Evolutionary conservation across 2,888 invertebrate species (phyloP).

Genomic region (Zaprionus obscuricornis): DNA sequence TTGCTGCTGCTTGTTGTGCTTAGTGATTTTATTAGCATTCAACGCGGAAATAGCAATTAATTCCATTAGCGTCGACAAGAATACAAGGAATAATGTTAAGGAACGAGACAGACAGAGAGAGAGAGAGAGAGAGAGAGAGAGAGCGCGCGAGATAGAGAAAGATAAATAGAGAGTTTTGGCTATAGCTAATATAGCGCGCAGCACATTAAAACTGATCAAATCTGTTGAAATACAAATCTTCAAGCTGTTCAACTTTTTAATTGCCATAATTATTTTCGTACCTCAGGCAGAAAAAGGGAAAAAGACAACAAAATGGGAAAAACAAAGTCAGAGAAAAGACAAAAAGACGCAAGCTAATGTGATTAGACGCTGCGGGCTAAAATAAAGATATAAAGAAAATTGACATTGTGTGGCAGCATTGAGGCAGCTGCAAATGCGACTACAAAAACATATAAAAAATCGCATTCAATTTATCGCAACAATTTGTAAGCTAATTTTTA

Average conservation of each 20-base stretch:
- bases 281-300: not conserved
- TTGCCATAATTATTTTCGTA: constrained; percentile 52
- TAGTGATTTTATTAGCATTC: constrained; percentile 64
- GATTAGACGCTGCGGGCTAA: constrained; percentile 5
- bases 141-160: too few relatives aligned
- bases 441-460: constrained; percentile 13
- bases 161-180: too few relatives aligned
- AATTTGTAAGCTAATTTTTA: not conserved
- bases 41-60: constrained; percentile 63
- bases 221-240: constrained; percentile 52
- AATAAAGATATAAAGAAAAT: constrained; percentile 18
- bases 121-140: too few relatives aligned
- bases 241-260: constrained; percentile 61
- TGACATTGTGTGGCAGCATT: too few relatives aligned
- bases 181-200: too few relatives aligned
- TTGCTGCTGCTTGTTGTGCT: constrained; percentile 32
- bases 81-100: too few relatives aligned
- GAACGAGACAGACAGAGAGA: too few relatives aligned
- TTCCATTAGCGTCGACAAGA: constrained; percentile 59
- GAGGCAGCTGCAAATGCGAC: constrained; percentile 1
- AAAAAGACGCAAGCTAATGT: not conserved
- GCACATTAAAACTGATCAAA: constrained; percentile 46
- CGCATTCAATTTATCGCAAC: constrained; percentile 2
- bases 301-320: too few relatives aligned
- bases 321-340: too few relatives aligned